Percentiles rank a stretch among this genome's conserved stretches.
Conservation (phyloP, 1,140 invertebrate species). For the Brachionus rubens region DNA sequence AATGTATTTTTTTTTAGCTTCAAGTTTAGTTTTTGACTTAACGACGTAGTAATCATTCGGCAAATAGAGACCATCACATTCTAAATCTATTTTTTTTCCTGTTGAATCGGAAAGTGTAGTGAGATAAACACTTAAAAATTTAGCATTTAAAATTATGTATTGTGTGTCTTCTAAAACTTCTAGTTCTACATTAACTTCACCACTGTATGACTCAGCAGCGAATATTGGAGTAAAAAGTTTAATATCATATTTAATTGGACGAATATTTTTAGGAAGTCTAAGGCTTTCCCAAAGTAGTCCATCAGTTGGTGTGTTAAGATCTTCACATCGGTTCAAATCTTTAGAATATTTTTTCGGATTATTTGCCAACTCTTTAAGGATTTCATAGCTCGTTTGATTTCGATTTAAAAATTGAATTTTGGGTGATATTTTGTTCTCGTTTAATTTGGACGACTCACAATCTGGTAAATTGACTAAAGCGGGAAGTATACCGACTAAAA, state of each 20-base stretch:
- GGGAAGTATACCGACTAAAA: not conserved
- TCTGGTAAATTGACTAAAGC: not conserved
- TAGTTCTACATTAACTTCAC: slow-evolving; percentile 17
- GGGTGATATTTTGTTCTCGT: too few species aligned
- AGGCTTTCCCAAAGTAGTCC: slow-evolving; percentile 37
- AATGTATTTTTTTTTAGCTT: not conserved
- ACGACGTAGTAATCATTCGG: slow-evolving; percentile 40
- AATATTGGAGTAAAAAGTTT: not conserved
- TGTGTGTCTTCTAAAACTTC: slow-evolving; percentile 3
- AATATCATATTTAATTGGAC: slow-evolving; percentile 17
- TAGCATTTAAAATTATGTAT: slow-evolving; percentile 41
- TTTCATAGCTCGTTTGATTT: too few species aligned
- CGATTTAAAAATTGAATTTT: too few species aligned
- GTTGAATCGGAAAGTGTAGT: not conserved
- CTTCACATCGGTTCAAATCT: not conserved
- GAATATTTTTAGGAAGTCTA: slow-evolving; percentile 2
- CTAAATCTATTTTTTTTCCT: not conserved
- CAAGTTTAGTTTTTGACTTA: not conserved
- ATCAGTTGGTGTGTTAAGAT: not conserved
- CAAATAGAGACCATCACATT: slow-evolving; percentile 10
- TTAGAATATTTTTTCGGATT: not conserved
- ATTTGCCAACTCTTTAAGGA: not conserved
- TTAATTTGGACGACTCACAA: not conserved
- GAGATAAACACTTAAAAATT: slow-evolving; percentile 26
- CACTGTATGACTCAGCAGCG: slow-evolving; percentile 17